phyloP scores from a whole-genome alignment of 1,140 invertebrate species.

The Leptoteleia sp. region DNA sequence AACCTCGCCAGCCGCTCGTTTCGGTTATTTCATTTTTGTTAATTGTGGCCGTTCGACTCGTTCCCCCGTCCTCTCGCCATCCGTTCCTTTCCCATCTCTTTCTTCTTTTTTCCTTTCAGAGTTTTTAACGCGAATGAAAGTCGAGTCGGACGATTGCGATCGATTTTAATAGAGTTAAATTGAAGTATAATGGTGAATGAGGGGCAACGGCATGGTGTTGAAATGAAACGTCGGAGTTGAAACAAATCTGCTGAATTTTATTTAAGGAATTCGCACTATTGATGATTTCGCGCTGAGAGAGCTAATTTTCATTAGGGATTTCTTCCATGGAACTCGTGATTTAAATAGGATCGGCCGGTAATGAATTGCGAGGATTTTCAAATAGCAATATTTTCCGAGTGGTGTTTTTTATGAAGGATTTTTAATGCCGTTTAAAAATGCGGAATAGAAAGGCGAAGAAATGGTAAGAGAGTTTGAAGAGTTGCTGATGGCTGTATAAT shows the following conservation, averaged over 20 bases:
- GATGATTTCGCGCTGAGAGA: conserved; percentile 33
- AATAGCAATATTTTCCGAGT: no score
- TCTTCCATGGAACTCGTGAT: no score
- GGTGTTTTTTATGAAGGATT: conserved; percentile 1
- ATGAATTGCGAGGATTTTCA: no score
- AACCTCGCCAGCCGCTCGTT: not conserved
- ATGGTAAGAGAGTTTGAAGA: not conserved
- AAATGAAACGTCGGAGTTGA: conserved; percentile 50
- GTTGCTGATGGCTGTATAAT: conserved; percentile 7
- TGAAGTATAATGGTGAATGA: conserved; percentile 34
- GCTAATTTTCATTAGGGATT: conserved; percentile 57
- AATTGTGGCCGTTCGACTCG: conserved; percentile 9
- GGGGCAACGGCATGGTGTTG: conserved; percentile 13
- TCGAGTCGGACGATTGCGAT: conserved; percentile 36
- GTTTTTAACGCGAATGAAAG: conserved; percentile 33
- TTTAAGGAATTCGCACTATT: conserved; percentile 42
- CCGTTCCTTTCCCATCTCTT: no score
- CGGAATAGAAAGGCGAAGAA: not conserved
- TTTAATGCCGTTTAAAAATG: conserved; percentile 14
- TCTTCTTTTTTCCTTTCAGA: not conserved
- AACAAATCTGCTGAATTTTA: conserved; percentile 50
- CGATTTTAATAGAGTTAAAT: conserved; percentile 58
- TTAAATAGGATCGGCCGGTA: no score
- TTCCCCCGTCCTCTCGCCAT: no score
- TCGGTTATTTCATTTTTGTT: conserved; percentile 41